Base-by-base conservation (phyloP, 2,113 vertebrate genomes). In the Oryzias melastigma region DNA sequence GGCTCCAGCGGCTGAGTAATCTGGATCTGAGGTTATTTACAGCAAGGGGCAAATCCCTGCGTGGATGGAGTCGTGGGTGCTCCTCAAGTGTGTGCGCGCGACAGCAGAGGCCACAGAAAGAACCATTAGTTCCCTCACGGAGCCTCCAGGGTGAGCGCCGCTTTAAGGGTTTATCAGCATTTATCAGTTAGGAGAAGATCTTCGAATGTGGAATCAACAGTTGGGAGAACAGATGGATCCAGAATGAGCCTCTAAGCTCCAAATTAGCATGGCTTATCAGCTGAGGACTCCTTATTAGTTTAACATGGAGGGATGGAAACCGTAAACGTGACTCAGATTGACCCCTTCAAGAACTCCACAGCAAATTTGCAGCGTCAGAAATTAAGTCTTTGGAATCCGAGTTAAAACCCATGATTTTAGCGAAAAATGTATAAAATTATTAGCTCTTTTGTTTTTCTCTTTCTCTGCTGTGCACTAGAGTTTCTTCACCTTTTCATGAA, bases 1-100 rank as follows among this genome's bases (percentile, higher is more conserved):
- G 52, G 78, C 58, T 65, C 18, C 73, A 51, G 66, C 25, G 53
- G 59, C 77, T 74, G 71, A 70, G 55, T 90, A 87, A 90, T 88
- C 87, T 87, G 84, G 82, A 87, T 91, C 82, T 81, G 75, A 43
- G 77, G 84, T 76, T 90, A 88, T 89, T 90, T 88, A 76, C 80
- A 82, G 87, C 74, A 67, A 12, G 19, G 19, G 65, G 43, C 44
- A 90, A 89, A 87, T 89, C 84, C 85, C 67, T 4, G 22, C 35
- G 10, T 3, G 35, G 35, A 35, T 12, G 35, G 35, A 35, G 65
- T n/a, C 62, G 73, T 52, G 2, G 24, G 35, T 53, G 50, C 71
- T 44, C 17, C 50, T 59, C 60, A 56, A 66, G 56, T 66, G 41
- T 58, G n/a, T n/a, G 62, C 64, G 15, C 15, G 58, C 64, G 48